Conservation (phyloP, 1,140 invertebrate species). For the Drosophila rufa region DNA sequence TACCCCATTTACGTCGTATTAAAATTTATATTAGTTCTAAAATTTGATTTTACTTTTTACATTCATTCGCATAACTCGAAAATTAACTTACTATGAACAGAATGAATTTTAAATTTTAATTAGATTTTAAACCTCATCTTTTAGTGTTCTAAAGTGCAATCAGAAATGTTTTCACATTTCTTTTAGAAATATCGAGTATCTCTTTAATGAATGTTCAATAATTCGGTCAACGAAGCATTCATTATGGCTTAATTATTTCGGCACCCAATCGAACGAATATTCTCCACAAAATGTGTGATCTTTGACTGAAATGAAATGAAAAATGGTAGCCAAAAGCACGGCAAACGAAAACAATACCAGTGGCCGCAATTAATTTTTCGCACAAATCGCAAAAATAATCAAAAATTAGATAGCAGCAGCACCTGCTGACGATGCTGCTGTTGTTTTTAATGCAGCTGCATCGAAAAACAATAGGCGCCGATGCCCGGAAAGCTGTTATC, state of each 20-base stretch:
- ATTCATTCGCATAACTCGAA: no score
- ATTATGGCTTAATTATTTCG: slow-evolving; percentile 55
- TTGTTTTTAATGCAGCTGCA: slow-evolving; percentile 34
- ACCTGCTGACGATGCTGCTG: slow-evolving; percentile 9
- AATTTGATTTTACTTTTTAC: not conserved
- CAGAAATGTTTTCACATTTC: not conserved
- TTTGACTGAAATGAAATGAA: slow-evolving; percentile 22
- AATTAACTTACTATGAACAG: no score
- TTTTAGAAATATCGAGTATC: not conserved
- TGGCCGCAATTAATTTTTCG: slow-evolving; percentile 71
- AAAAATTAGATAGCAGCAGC: slow-evolving; percentile 73
- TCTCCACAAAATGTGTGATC: slow-evolving; percentile 7
- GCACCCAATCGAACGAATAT: slow-evolving; percentile 4
- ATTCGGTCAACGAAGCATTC: slow-evolving; percentile 15
- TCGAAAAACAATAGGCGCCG: slow-evolving; percentile 34
- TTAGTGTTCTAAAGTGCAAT: no score
- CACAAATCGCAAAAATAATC: slow-evolving; percentile 78
- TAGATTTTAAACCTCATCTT: no score
- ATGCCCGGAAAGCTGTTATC: slow-evolving; percentile 38
- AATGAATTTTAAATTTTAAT: no score
- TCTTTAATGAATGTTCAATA: slow-evolving; percentile 5
- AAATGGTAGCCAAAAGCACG: slow-evolving; percentile 10
- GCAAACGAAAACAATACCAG: slow-evolving; percentile 43
- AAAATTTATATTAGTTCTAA: not conserved
- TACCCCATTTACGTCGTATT: not conserved